Evolutionary conservation across 2,888 invertebrate genomes (phyloP), one percentile per base, ranked within the genome.

Genomic region (Cosmopolites sordidus): DNA sequence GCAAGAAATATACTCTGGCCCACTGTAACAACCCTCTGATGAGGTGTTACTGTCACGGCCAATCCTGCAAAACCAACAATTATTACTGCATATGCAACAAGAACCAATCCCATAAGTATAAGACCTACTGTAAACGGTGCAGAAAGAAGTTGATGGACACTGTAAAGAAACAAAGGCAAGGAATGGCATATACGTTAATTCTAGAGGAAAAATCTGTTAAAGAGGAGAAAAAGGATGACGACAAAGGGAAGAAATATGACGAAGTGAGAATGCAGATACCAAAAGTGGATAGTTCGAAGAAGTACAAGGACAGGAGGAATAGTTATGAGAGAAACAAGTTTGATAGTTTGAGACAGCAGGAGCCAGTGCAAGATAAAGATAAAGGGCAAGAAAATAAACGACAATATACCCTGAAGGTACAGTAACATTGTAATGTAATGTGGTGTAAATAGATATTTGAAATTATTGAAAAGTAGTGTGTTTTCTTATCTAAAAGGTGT

Each of bases 101-200:
- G 33, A 12, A 11, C 11, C 11, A 12, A 12, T 33, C 12, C 12
- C 33, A 33, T 4, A 33, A 33, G 33, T 33, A 11, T 11, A 33
- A 9, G 11, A 33, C 33, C 3, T 62, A 61, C 54, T 66, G 66
- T 46, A 30, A 41, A 5, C 59, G 64, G 40, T 70, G 69, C 54
- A 60, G 62, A 39, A 63, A 63, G 50, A 67, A 68, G 44, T 59
- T 65, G 17, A 59, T 58, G 42, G 60, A 61, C 33, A 64, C 64
- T n/a, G 52, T 54, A 14, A 58, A 57, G 27, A 60, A 51, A 33
- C 33, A 33, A 27, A 71, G 71, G 3, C 74, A 75, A 58, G 66
- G 74, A 0, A 72, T 76, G 14, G 77, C 77, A 9, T 77, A 77
- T 48, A 74, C 76, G 46, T 59, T 77, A 33, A 75, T 73, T 9